Conservation (phyloP, 2,113 vertebrate genomes). For the Sardina pilchardus region DNA sequence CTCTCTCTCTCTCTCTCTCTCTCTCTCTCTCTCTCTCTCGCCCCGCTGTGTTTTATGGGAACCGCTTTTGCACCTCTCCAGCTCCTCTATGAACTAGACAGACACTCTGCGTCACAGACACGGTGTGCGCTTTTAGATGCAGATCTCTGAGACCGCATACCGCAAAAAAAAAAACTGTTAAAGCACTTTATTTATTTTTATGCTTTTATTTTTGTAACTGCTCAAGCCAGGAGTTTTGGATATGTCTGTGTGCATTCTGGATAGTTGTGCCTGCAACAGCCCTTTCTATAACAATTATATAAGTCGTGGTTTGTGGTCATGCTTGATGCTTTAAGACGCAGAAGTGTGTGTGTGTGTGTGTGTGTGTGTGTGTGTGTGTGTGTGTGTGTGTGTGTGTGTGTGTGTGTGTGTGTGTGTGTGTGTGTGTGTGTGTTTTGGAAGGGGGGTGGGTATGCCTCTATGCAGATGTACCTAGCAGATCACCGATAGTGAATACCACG, state of each 20-base stretch:
- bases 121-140: neutral
- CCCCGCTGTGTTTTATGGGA: no score
- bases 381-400: constrained; percentile 8
- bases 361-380: constrained; percentile 16
- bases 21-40: neutral
- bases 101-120: neutral
- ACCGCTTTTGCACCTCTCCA: no score
- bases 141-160: neutral
- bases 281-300: neutral
- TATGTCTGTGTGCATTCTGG: constrained; percentile 8
- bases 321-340: neutral
- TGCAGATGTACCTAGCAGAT: neutral
- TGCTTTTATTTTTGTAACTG: neutral
- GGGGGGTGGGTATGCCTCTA: neutral
- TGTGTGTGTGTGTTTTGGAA: constrained; percentile 23
- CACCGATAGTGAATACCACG: neutral
- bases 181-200: neutral
- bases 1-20: no score
- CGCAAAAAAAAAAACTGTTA: neutral
- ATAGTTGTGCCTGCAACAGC: neutral
- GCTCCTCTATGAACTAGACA: neutral
- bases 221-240: no score
- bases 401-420: constrained; percentile 15
- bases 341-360: constrained; percentile 8
- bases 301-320: neutral